These are phyloP conservation scores for Miichthys miiuy DNA, from an alignment of 2,797 vertebrate species.

Conservation along the genomic window DNA sequence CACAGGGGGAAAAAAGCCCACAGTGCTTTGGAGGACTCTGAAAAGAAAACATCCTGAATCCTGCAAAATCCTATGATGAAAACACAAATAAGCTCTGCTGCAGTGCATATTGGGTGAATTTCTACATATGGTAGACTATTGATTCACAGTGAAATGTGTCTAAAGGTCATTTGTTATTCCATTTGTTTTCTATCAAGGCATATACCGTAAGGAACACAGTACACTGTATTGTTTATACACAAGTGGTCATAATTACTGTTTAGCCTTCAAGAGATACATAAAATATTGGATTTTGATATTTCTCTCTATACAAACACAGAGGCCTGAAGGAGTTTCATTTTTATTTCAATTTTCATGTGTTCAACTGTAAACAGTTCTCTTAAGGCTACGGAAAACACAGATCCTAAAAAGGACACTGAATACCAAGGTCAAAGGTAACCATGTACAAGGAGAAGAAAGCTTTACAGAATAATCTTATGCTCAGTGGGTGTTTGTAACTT, in stretches of 20 bases:
- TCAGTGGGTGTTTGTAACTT: conserved; percentile 27
- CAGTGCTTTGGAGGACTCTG: conserved; percentile 3
- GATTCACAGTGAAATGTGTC: conserved; percentile 35
- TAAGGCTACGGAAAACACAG: conserved; percentile 8
- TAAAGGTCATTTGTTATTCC: conserved; percentile 40
- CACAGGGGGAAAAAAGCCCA: background rate
- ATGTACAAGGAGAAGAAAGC: background rate
- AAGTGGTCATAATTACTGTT: conserved; percentile 25
- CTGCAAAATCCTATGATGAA: conserved; percentile 24
- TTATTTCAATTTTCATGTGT: conserved; percentile 15
- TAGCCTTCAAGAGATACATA: background rate
- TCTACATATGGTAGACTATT: conserved; percentile 34
- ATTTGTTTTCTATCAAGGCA: conserved; percentile 46
- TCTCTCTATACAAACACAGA: background rate
- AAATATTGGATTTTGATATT: conserved; percentile 20
- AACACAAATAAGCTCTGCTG: conserved; percentile 27
- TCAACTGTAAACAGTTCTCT: conserved; percentile 13
- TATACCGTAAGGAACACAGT: background rate
- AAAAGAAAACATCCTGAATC: conserved; percentile 34
- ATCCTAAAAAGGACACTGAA: conserved; percentile 40
- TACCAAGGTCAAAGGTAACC: conserved; percentile 29
- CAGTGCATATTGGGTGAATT: conserved; percentile 7
- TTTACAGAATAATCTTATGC: conserved; percentile 19
- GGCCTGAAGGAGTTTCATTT: background rate
- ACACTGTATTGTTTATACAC: conserved; percentile 11